Percentiles rank a stretch among this genome's conserved stretches.
phyloP scores from a whole-genome alignment of 2,888 invertebrate genomes.

The Caenorhabditis sp. region DNA sequence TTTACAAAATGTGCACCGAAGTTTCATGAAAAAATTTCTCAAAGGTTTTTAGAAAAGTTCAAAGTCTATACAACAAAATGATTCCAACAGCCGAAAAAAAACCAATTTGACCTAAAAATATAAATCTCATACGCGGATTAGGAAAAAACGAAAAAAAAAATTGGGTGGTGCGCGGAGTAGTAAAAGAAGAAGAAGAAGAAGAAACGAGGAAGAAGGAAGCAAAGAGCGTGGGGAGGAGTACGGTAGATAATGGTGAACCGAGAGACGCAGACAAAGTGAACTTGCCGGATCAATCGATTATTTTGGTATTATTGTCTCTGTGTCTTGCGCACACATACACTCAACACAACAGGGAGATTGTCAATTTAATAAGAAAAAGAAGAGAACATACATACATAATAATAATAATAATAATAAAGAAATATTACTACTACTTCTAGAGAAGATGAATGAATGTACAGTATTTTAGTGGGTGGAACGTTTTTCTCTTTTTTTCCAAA shows the following conservation, averaged over 20 bases:
- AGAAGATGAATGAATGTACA: not conserved
- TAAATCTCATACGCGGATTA: not conserved
- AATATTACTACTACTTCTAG: not conserved
- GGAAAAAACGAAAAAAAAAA: not conserved
- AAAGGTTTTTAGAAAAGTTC: not conserved
- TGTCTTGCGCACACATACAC: not conserved
- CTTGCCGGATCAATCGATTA: slow-evolving; percentile 1
- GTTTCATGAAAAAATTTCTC: no score
- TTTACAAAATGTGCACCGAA: no score
- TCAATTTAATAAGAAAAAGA: not conserved
- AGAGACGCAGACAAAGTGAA: not conserved
- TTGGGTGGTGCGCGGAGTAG: not conserved
- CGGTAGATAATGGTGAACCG: not conserved
- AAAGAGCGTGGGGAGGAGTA: not conserved
- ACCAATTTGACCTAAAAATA: not conserved
- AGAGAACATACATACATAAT: not conserved
- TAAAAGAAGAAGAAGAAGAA: not conserved
- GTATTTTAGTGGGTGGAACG: not conserved
- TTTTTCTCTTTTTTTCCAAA: no score
- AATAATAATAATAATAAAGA: not conserved
- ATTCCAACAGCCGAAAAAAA: not conserved
- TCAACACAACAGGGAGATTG: not conserved
- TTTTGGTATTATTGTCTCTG: not conserved
- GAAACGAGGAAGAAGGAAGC: not conserved
- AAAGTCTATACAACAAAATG: not conserved